These are phyloP conservation scores for Bambusicola thoracicus DNA, from an alignment of 2,113 vertebrate species.

Conservation along the genomic window DNA sequence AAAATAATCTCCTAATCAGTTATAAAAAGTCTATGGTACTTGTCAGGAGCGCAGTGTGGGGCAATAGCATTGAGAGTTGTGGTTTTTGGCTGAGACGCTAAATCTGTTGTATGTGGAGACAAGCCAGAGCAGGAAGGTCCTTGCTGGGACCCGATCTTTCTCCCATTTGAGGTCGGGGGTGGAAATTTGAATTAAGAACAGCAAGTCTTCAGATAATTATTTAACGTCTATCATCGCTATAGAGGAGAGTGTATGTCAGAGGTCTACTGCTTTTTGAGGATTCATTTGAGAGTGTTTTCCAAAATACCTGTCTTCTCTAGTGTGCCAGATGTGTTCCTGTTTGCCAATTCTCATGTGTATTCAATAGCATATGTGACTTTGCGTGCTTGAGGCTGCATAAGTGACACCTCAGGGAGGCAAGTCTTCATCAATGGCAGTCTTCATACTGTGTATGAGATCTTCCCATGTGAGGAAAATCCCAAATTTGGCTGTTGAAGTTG, in stretches of 20 bases:
- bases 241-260: neutral
- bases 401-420: neutral
- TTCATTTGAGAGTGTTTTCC: neutral
- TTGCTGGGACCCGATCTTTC: neutral
- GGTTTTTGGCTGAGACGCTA: constrained; percentile 63
- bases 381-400: neutral
- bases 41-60: constrained; percentile 57
- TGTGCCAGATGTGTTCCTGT: neutral
- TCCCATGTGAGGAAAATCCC: neutral
- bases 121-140: constrained; percentile 36
- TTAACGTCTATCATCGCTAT: neutral
- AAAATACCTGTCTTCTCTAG: neutral
- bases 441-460: neutral
- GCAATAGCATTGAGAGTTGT: constrained; percentile 60
- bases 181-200: neutral
- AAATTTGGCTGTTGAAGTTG: neutral
- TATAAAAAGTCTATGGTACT: constrained; percentile 45
- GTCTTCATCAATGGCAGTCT: neutral
- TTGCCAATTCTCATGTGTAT: neutral
- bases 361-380: neutral
- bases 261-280: neutral
- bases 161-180: neutral
- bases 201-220: neutral
- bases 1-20: constrained; percentile 74
- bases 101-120: constrained; percentile 59